Base-by-base conservation (phyloP, 2,888 invertebrate species). In the Suillia variegata region DNA sequence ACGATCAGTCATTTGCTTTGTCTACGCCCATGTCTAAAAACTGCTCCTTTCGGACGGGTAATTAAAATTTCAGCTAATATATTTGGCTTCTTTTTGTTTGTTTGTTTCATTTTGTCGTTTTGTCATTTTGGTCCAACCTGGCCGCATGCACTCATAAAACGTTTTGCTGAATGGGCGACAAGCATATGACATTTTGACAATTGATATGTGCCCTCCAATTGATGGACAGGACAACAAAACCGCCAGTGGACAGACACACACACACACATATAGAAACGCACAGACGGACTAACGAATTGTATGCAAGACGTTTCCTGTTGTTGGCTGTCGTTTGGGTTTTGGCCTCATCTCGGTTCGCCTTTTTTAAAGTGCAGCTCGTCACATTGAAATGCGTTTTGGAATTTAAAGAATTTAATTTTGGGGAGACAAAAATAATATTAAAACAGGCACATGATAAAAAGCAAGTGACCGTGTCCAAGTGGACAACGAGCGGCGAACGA, bases 11-110 rank as follows among this genome's bases (percentile, higher is more conserved):
- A 49, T 56, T 61, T 63, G 63, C 56, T 59, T 59, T n/a, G 13
- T 45, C 45, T 17, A 45, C 13, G 6, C 6, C 17, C 6, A 45
- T 10, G 17, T 45, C n/a, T 58, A 63, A 58, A 51, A 22, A 21
- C 12, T 34, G 1, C 21, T 21, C 24, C 18, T 51, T 26, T 21
- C 38, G 58, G 60, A 62, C 61, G 65, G 61, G 76, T 80, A 79
- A 80, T 80, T 79, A 79, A 79, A 80, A 80, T 79, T 79, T 79
- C 80, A 71, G 71, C 77, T 80, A 79, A 80, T 80, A 76, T 74
- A 70, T 71, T 64, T 67, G 54, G 50, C 60, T 51, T 5, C 12
- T n/a, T 49, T 48, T 15, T 18, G 10, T 5, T 48, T 22, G 10
- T 10, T 15, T 22, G 22, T 18, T 10, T 48, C 13, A 12, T 3